These are phyloP conservation scores for Chitala chitala DNA, from an alignment of 2,113 vertebrate genomes.

Conservation along the genomic window DNA sequence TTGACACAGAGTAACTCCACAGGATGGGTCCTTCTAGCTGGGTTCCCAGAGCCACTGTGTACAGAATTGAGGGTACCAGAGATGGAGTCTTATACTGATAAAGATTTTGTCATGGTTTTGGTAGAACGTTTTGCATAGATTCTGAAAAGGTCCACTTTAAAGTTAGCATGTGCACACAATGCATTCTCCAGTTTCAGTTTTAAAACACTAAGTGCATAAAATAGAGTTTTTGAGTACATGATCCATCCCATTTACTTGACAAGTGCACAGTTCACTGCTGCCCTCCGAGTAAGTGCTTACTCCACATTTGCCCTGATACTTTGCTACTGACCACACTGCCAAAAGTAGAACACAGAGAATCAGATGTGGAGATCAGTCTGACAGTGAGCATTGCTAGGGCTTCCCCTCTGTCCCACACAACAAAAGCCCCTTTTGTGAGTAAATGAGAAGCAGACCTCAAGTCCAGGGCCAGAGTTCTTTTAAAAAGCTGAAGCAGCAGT, in stretches of 20 bases:
- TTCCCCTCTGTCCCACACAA: constrained; percentile 33
- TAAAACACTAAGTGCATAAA: too few species aligned
- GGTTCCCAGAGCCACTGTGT: neutral
- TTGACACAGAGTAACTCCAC: neutral
- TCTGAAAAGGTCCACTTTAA: neutral
- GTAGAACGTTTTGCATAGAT: neutral
- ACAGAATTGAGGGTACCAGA: neutral
- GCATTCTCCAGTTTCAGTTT: too few species aligned
- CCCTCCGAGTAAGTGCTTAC: neutral
- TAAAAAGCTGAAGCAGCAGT: constrained; percentile 31
- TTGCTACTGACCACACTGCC: too few species aligned
- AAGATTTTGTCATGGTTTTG: too few species aligned
- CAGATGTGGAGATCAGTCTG: too few species aligned
- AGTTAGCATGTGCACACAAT: too few species aligned
- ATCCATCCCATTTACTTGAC: too few species aligned
- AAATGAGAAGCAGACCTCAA: constrained; percentile 49
- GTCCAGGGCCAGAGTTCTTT: constrained; percentile 11
- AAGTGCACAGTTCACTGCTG: too few species aligned
- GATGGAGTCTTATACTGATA: neutral
- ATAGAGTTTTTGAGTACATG: too few species aligned
- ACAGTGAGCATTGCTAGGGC: too few species aligned
- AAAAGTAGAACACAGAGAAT: too few species aligned
- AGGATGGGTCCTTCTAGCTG: neutral
- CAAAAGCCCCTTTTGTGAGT: constrained; percentile 55
- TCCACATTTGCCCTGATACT: neutral